These are phyloP conservation scores for Galerucella nymphaeae DNA, from an alignment of 2,888 invertebrate species.

Conservation along the genomic window DNA sequence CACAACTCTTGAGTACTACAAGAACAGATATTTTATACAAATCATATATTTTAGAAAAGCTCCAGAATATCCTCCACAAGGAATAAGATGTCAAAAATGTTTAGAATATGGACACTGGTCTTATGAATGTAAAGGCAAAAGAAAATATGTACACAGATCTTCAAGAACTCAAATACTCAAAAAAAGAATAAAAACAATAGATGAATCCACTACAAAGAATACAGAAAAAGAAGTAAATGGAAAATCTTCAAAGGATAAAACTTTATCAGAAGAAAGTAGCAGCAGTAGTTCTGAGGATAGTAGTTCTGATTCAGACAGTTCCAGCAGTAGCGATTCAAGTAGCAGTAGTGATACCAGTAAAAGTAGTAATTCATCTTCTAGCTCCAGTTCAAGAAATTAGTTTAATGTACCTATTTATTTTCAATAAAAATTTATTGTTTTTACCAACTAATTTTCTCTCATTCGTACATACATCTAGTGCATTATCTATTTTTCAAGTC, in stretches of 20 bases:
- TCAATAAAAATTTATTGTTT: too few species aligned
- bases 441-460: too few species aligned
- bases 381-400: slow-evolving; percentile 33
- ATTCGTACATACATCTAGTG: too few species aligned
- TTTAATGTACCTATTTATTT: neutral
- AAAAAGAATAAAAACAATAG: slow-evolving; percentile 70
- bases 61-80: slow-evolving; percentile 75
- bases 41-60: slow-evolving; percentile 68
- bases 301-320: slow-evolving; percentile 40
- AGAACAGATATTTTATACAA: too few species aligned
- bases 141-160: slow-evolving; percentile 86
- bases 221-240: neutral
- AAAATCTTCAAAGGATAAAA: slow-evolving; percentile 34
- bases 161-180: slow-evolving; percentile 86
- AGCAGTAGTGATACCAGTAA: slow-evolving; percentile 42
- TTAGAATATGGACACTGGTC: slow-evolving; percentile 94
- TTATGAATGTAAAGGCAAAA: slow-evolving; percentile 90
- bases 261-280: slow-evolving; percentile 41
- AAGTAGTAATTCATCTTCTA: slow-evolving; percentile 36
- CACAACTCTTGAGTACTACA: neutral
- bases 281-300: slow-evolving; percentile 38
- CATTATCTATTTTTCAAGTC: too few species aligned
- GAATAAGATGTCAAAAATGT: slow-evolving; percentile 91
- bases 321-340: slow-evolving; percentile 41
- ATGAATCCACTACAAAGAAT: slow-evolving; percentile 49